Evolutionary conservation across 1,140 invertebrate species (phyloP).

Genomic region (Archivesica marissinica): DNA sequence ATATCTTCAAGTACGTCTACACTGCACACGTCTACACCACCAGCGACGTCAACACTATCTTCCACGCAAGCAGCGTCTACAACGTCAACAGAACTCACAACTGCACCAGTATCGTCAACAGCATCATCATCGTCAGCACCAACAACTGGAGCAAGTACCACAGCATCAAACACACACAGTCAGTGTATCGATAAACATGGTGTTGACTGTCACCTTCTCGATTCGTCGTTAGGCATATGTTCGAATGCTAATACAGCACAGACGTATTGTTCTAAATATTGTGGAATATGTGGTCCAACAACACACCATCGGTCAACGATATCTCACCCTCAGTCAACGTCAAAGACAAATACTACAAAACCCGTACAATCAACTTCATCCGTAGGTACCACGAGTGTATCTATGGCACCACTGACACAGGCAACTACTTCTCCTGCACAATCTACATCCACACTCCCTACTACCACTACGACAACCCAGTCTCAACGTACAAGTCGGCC

Average conservation of each 20-base stretch:
- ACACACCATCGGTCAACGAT: neutral
- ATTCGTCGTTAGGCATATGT: slow-evolving; percentile 25
- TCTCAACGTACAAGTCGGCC: neutral
- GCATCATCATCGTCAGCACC: neutral
- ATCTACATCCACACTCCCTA: neutral
- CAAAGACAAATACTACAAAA: neutral
- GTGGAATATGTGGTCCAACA: slow-evolving; percentile 47
- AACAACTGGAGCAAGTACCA: neutral
- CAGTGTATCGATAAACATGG: slow-evolving; percentile 47
- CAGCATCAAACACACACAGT: neutral
- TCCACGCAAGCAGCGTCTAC: neutral
- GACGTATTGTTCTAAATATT: slow-evolving; percentile 44
- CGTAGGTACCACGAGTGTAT: neutral
- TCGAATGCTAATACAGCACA: slow-evolving; percentile 12
- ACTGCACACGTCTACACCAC: neutral
- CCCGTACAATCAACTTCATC: neutral
- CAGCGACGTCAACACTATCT: neutral
- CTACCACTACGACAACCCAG: neutral
- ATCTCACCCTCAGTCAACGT: neutral
- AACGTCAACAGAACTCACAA: neutral
- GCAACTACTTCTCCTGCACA: neutral
- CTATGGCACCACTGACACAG: neutral
- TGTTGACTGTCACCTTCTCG: slow-evolving; percentile 44
- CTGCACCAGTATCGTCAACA: slow-evolving; percentile 3
- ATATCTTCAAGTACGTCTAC: neutral